Evolutionary conservation across 2,797 vertebrate genomes (phyloP), one percentile per base, ranked within the genome.

Genomic region (Micromesistius poutassou): DNA sequence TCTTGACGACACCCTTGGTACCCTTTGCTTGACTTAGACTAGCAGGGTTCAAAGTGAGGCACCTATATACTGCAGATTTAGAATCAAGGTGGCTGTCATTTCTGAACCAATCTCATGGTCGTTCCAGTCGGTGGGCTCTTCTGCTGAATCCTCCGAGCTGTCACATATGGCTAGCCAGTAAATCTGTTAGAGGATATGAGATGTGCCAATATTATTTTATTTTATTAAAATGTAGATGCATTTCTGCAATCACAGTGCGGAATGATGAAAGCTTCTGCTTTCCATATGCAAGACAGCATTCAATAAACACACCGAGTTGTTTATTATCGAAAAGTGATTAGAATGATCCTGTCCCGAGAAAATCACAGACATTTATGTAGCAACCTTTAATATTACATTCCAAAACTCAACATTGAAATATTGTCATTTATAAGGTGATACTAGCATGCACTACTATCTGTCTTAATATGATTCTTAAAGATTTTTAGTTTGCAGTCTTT

Each of bases 111-210:
- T 76, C 77, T 73, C 71, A 55, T 8, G 38, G 36, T 62, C 31
- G 66, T 78, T 42, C 76, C 62, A 74, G 19, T 74, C 66, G 55
- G 36, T 70, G 71, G 0, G 35, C 30, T 75, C 9, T 75, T 73
- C 82, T 85, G 80, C 82, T 2, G 77, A 84, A 76, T 13, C 82
- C 75, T 79, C 74, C 66, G 42, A 50, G 74, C 83, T 88, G 90
- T 89, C 90, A 87, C 81, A 38, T 46, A 83, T 73, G 78, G 78
- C 82, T 78, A 71, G 84, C 74, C 78, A 82, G 86, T 77, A 76
- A 74, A 90, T 90, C 88, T 82, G 81, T 91, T 87, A 86, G 73
- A 90, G 84, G 85, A 92, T 88, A 91, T 92, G 86, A 91, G 79
- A 89, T 88, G 90, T 75, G 78, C 83, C 33, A 78, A 79, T 80